A percentile compares a stretch with the other conserved stretches of the same genome.
Evolutionary conservation across 1,140 invertebrate species (phyloP).

Genomic region (Oscheius sp.): DNA sequence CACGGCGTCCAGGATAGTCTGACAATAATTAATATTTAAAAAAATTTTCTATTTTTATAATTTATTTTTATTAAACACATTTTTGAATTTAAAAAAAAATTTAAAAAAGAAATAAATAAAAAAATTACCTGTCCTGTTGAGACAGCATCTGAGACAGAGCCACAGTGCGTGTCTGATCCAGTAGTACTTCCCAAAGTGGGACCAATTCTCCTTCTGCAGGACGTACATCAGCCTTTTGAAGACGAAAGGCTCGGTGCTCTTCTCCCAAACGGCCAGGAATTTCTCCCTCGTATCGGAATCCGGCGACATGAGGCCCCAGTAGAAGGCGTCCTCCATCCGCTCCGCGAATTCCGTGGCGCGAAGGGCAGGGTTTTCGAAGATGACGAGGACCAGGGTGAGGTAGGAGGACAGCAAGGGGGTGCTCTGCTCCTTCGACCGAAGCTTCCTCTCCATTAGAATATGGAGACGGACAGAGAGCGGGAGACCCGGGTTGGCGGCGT

Average conservation of each 20-base stretch:
- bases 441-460: neutral
- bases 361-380: slow-evolving; percentile 14
- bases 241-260: neutral
- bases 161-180: slow-evolving; percentile 19
- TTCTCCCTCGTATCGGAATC: slow-evolving; percentile 17
- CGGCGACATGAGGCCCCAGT: slow-evolving; percentile 24
- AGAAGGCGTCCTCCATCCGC: slow-evolving; percentile 15
- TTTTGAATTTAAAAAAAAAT: slow-evolving; percentile 9
- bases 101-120: too few species aligned
- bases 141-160: slow-evolving; percentile 9
- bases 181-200: slow-evolving; percentile 1
- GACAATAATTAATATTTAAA: slow-evolving; percentile 1
- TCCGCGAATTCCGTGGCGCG: slow-evolving; percentile 12
- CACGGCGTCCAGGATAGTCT: neutral
- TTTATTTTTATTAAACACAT: neutral
- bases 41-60: neutral
- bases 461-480: neutral
- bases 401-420: neutral
- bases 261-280: slow-evolving; percentile 21
- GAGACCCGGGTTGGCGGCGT: neutral
- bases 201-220: slow-evolving; percentile 14
- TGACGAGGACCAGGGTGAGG: neutral
- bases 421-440: neutral
- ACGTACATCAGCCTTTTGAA: slow-evolving; percentile 11
- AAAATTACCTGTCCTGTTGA: neutral